Evolutionary conservation across 2,888 invertebrate genomes (phyloP).

Genomic region (Scaptomyza tumidula): DNA sequence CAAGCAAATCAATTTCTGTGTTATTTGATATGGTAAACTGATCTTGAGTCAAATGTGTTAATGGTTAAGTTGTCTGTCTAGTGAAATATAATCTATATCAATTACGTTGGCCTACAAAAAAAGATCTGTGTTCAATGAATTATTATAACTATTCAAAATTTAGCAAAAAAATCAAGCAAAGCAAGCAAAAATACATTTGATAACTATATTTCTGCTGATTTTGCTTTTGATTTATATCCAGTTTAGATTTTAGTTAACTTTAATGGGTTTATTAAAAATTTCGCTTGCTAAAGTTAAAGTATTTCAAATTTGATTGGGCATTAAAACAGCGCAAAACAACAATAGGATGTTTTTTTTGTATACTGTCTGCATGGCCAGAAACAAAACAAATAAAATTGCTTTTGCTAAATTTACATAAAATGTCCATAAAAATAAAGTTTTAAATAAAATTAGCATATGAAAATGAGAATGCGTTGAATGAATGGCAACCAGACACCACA

Average conservation of each 20-base stretch:
- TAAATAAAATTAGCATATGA: conserved; percentile 56
- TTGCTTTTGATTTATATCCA: background rate
- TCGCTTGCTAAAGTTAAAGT: conserved; percentile 2
- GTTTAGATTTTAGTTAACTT: background rate
- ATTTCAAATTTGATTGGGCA: conserved; percentile 1
- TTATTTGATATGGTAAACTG: conserved; percentile 1
- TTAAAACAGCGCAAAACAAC: conserved; percentile 18
- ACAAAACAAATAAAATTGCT: conserved; percentile 39
- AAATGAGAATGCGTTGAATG: conserved; percentile 5
- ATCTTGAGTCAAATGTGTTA: background rate
- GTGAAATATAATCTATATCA: background rate
- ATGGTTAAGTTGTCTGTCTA: background rate
- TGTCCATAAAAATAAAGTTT: conserved; percentile 60
- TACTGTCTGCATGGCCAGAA: conserved; percentile 24
- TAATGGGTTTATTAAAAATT: background rate
- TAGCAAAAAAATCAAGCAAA: background rate
- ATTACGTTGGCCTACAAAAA: background rate
- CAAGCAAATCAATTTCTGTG: background rate
- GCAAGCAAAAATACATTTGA: background rate
- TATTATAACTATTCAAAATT: background rate
- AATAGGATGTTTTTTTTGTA: conserved; percentile 23
- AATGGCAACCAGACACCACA: conserved; percentile 8
- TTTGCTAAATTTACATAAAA: conserved; percentile 68
- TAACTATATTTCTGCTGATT: no score
- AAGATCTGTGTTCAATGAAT: background rate